Base-by-base conservation (phyloP, 2,888 invertebrate genomes). In the Electrophaes corylata region DNA sequence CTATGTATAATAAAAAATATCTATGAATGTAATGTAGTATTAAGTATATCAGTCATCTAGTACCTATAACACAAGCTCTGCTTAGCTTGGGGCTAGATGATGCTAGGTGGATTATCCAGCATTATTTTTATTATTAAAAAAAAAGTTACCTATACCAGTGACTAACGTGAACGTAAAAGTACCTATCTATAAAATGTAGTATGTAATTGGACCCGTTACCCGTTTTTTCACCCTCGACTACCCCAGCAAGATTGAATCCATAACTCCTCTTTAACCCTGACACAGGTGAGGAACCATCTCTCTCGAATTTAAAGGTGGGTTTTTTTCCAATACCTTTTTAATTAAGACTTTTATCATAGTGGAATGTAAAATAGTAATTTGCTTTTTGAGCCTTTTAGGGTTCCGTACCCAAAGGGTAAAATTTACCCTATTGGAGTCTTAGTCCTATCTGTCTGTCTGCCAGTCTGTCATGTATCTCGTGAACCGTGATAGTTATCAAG, bases 251-350 rank as follows among this genome's bases (percentile, higher is more conserved):
- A 64, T 64, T 64, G 58, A 54, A 64, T 44, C 41, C 64, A 56
- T 64, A 61, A 64, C 65, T 70, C 50, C 65, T 66, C 54, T 57
- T 69, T 64, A 64, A 41, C 35, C 47, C 47, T 44, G 62, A 47
- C 68, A 41, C 65, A 68, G 70, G 66, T 68, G 65, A 62, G 51
- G 37, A 37, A 12, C 23, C 41, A 52, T 63, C 57, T 50, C 53
- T 56, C 47, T 60, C 51, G 47, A 53, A 56, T 58, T 62, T 60
- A 39, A 29, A 53, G 52, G 55, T 18, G 44, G 31, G 19, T 33
- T 49, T 52, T 57, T 53, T 54, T 40, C 48, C 50, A 41, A 55
- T 55, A 31, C 57, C 54, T 39, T 52, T 57, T 57, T 60, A 45
- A 57, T 49, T 60, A 53, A 43, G 43, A 33, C 60, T 10, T 56